These are phyloP conservation scores for Himantopus leucocephalus DNA, from an alignment of 2,113 vertebrate species.

Conservation along the genomic window DNA sequence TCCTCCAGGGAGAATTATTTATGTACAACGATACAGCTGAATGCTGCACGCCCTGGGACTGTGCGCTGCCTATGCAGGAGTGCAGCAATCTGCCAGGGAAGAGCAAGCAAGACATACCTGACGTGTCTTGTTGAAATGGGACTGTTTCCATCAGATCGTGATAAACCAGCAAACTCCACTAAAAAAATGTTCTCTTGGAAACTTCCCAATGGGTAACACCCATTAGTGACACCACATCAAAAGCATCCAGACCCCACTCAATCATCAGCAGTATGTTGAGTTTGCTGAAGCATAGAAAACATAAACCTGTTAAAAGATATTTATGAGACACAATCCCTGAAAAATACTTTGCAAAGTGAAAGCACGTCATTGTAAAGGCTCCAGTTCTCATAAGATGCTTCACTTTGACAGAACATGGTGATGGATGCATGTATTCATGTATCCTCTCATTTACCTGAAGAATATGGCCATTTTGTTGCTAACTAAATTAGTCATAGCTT, in stretches of 20 bases:
- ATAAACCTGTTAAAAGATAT: not conserved
- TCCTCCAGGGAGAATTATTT: not conserved
- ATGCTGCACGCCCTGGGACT: not conserved
- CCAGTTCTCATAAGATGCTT: not conserved
- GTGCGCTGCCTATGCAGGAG: not conserved
- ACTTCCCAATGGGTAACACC: not conserved
- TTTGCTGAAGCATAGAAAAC: not conserved
- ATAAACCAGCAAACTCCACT: not conserved
- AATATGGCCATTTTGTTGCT: not conserved
- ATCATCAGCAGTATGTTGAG: not conserved
- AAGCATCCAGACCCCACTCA: not conserved
- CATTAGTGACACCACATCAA: not conserved
- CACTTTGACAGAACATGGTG: not conserved
- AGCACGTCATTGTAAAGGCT: not conserved
- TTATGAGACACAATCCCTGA: not conserved
- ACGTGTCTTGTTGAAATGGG: not conserved
- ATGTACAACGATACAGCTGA: not conserved
- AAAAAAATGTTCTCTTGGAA: slow-evolving; percentile 10
- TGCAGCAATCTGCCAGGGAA: not conserved
- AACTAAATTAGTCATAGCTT: not conserved
- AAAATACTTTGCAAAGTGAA: not conserved
- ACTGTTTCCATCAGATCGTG: not conserved
- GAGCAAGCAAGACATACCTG: not conserved
- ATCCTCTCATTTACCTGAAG: not conserved
- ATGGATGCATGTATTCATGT: not conserved